A percentile compares a stretch with the other conserved stretches of the same genome.
phyloP scores from a whole-genome alignment of 2,113 vertebrate species.

The Monopterus albus region DNA sequence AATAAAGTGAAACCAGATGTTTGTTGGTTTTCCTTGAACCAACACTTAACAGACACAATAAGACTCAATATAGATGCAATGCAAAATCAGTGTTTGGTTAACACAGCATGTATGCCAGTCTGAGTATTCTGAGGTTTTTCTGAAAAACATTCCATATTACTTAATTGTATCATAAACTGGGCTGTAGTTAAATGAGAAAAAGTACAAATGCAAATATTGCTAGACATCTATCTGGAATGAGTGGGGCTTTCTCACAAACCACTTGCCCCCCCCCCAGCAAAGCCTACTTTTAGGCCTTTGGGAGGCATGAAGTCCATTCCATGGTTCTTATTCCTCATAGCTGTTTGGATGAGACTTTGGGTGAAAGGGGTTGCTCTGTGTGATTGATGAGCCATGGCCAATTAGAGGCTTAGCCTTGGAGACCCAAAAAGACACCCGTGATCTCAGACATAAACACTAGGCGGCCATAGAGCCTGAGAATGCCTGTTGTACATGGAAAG shows the following conservation, averaged over 20 bases:
- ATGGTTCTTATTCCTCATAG: conserved; percentile 61
- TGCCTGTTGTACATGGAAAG: conserved; percentile 73
- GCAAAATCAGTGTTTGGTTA: conserved; percentile 12
- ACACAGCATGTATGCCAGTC: conserved; percentile 11
- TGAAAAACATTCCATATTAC: background rate
- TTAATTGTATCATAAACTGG: background rate
- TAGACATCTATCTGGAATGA: conserved; percentile 58
- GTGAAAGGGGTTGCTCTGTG: conserved; percentile 69
- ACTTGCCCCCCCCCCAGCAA: conserved; percentile 57
- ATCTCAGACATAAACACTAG: conserved; percentile 78
- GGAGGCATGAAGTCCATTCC: conserved; percentile 70
- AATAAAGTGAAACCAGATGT: conserved; percentile 47
- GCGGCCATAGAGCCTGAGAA: conserved; percentile 56
- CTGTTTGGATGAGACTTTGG: conserved; percentile 76
- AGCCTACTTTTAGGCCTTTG: conserved; percentile 62
- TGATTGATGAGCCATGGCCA: conserved; percentile 85
- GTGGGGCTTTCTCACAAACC: conserved; percentile 65
- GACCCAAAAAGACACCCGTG: conserved; percentile 70
- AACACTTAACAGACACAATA: conserved; percentile 22
- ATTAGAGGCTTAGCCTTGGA: conserved; percentile 80
- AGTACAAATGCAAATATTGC: conserved; percentile 50
- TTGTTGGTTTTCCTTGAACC: conserved; percentile 40
- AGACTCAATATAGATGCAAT: conserved; percentile 28
- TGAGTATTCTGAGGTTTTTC: conserved; percentile 10
- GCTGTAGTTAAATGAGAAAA: too few relatives aligned